These are phyloP conservation scores for Xestoiulus laeticollis DNA, from an alignment of 2,888 invertebrate species.

Conservation along the genomic window DNA sequence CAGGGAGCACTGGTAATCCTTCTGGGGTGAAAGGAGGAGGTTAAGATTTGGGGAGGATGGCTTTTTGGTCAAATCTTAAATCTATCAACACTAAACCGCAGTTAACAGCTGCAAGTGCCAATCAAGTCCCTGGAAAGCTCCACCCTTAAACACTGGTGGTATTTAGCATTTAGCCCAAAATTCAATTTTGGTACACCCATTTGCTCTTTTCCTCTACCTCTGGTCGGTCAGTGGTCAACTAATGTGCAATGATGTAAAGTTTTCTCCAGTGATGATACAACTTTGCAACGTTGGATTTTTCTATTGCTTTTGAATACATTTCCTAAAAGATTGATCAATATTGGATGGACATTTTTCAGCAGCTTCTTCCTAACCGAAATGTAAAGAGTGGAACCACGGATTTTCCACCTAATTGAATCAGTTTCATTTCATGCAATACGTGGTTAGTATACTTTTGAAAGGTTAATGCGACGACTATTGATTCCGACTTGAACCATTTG, in stretches of 20 bases:
- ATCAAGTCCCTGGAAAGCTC: background rate
- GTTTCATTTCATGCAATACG: background rate
- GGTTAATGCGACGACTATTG: background rate
- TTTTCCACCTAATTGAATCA: background rate
- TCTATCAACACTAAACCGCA: conserved; percentile 1
- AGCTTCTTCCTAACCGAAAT: background rate
- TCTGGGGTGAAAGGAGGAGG: background rate
- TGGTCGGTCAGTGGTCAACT: background rate
- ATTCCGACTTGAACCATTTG: background rate
- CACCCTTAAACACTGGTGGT: background rate
- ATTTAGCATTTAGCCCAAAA: background rate
- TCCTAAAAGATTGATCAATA: background rate
- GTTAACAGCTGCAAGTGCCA: conserved; percentile 28
- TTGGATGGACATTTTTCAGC: background rate
- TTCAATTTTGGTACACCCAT: background rate
- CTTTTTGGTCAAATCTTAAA: conserved; percentile 28
- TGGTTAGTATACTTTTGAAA: background rate
- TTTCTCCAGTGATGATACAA: background rate
- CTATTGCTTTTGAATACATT: background rate
- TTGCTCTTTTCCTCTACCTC: background rate
- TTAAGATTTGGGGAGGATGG: conserved; percentile 1
- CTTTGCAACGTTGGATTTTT: background rate
- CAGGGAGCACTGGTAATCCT: background rate
- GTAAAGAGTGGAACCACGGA: background rate
- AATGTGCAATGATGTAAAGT: background rate